phyloP scores from a whole-genome alignment of 2,888 invertebrate genomes.

The Thera obeliscata region DNA sequence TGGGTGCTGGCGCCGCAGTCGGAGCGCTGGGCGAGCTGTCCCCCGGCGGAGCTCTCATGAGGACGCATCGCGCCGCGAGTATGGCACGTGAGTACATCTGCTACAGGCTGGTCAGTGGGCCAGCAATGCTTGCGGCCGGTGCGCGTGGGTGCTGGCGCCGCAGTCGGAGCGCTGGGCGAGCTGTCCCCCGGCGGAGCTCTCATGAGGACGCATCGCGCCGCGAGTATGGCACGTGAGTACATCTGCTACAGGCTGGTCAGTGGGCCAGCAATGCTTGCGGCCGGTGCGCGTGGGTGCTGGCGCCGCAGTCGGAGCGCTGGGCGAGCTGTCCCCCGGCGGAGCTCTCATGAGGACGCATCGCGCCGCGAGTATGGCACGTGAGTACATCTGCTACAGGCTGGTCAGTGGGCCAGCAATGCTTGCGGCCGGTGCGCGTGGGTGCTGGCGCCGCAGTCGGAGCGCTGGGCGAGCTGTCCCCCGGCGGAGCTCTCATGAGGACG shows the following conservation, averaged over 20 bases:
- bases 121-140: constrained; percentile 83
- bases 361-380: constrained; percentile 89
- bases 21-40: constrained; percentile 94
- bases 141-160: constrained; percentile 89
- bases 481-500: constrained; percentile 95
- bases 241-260: background rate
- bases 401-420: constrained; percentile 59
- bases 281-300: constrained; percentile 88
- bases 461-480: constrained; percentile 94
- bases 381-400: constrained; percentile 55
- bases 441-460: constrained; percentile 93
- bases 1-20: constrained; percentile 91
- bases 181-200: constrained; percentile 95
- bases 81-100: constrained; percentile 85
- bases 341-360: constrained; percentile 95
- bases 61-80: constrained; percentile 92
- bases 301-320: constrained; percentile 92
- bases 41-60: constrained; percentile 96
- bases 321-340: constrained; percentile 96
- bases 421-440: constrained; percentile 86
- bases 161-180: constrained; percentile 94
- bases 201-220: constrained; percentile 94
- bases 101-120: constrained; percentile 43
- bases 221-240: constrained; percentile 88
- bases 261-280: constrained; percentile 76